Evolutionary conservation across 2,113 vertebrate species (phyloP).

Genomic region (Coreoperca whiteheadi): DNA sequence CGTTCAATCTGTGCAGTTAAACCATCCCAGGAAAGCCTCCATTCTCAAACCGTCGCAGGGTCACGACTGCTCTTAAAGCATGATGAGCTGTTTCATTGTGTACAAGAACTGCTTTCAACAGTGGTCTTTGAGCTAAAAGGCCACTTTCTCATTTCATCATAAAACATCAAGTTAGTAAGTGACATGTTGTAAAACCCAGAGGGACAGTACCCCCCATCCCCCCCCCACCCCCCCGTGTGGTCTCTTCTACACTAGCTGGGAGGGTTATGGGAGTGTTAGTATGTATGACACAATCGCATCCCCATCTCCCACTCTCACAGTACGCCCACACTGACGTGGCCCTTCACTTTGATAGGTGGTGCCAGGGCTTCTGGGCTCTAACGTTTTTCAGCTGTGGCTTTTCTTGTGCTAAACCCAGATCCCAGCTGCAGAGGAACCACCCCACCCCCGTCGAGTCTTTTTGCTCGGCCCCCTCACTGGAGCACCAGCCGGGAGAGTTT

Average conservation of each 20-base stretch:
- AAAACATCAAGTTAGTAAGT: not conserved
- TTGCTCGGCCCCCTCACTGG: not conserved
- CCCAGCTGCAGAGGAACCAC: not conserved
- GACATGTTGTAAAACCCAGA: not conserved
- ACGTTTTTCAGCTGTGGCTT: not conserved
- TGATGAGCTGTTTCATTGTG: not conserved
- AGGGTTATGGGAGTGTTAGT: too few species aligned
- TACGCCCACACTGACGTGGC: too few species aligned
- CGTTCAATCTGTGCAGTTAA: conserved; percentile 3
- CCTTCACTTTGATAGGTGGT: not conserved
- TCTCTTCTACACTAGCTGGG: too few species aligned
- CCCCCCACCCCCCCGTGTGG: too few species aligned
- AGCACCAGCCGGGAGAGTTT: too few species aligned
- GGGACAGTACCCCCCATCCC: too few species aligned
- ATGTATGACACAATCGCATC: too few species aligned
- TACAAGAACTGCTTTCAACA: not conserved
- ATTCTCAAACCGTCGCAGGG: not conserved
- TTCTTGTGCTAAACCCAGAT: not conserved
- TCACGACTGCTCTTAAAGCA: not conserved
- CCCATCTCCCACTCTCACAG: too few species aligned
- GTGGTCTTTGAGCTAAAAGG: too few species aligned
- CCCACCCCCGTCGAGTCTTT: not conserved
- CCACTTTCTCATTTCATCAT: not conserved
- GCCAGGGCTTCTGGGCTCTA: not conserved
- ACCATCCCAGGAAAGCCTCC: not conserved